phyloP scores from a whole-genome alignment of 2,113 vertebrate genomes.

The Anguilla rostrata region DNA sequence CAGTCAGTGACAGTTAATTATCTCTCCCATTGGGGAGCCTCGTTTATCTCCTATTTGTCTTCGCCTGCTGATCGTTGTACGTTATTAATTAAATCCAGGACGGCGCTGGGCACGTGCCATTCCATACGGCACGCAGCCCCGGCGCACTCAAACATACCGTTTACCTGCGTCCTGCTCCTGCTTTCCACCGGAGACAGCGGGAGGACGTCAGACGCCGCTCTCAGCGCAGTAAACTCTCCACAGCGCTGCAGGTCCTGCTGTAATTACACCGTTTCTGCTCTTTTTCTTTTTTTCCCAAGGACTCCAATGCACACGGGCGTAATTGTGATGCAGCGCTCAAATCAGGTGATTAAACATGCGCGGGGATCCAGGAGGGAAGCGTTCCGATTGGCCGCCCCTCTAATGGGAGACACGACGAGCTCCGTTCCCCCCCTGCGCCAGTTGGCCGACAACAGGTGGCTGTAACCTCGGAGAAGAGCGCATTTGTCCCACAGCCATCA shows the following conservation, averaged over 20 bases:
- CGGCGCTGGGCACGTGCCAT: conserved; percentile 43
- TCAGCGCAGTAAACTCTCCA: neutral
- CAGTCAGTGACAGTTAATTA: conserved; percentile 59
- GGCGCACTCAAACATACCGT: conserved; percentile 34
- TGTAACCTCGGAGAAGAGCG: neutral
- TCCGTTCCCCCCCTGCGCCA: neutral
- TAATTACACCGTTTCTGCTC: neutral
- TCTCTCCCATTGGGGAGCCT: conserved; percentile 47
- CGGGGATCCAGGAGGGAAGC: neutral
- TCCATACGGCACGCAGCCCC: conserved; percentile 42
- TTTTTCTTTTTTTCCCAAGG: neutral
- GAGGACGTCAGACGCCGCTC: neutral
- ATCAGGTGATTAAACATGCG: neutral
- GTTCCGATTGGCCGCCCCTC: neutral
- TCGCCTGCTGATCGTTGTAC: conserved; percentile 54
- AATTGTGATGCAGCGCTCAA: neutral
- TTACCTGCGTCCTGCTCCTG: conserved; percentile 31
- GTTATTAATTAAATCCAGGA: conserved; percentile 60
- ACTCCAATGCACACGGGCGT: neutral
- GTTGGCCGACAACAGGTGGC: neutral
- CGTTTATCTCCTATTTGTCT: conserved; percentile 58
- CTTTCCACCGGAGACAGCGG: conserved; percentile 12
- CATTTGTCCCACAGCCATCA: neutral
- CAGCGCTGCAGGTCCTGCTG: neutral
- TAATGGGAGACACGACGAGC: neutral